Conservation (phyloP, 1,140 invertebrate species). For the Galleria mellonella region DNA sequence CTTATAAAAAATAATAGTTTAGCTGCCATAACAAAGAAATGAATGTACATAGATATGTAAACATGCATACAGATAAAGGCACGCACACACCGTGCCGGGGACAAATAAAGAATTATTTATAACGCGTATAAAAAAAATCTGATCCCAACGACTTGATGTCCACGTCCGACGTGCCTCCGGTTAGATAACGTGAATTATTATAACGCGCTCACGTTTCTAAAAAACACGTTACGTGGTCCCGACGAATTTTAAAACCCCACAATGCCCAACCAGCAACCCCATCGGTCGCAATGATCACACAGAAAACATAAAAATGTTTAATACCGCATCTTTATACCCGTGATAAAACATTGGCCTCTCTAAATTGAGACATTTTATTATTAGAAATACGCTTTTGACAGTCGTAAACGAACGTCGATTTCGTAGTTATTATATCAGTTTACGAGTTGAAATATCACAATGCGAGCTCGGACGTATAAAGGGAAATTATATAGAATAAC, state of each 20-base stretch:
- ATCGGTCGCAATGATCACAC: constrained; percentile 32
- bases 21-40: no score
- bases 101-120: constrained; percentile 19
- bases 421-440: constrained; percentile 56
- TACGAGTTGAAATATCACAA: constrained; percentile 56
- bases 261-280: constrained; percentile 18
- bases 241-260: constrained; percentile 13
- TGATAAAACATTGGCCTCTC: constrained; percentile 59
- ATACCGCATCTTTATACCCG: constrained; percentile 50
- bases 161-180: constrained; percentile 26
- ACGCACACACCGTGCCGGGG: constrained; percentile 2
- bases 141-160: constrained; percentile 16
- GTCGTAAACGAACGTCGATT: constrained; percentile 53
- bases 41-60: no score
- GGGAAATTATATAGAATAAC: constrained; percentile 14
- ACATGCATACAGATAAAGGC: neutral
- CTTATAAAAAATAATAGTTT: no score
- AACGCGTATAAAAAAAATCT: constrained; percentile 29
- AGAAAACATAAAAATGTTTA: constrained; percentile 55
- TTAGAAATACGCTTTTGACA: constrained; percentile 69
- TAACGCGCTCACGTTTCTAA: constrained; percentile 27
- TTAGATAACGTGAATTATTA: constrained; percentile 48
- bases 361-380: constrained; percentile 71
- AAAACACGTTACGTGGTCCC: constrained; percentile 15
- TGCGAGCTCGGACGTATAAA: constrained; percentile 18